These are phyloP conservation scores for Orchesella cincta DNA, from an alignment of 1,140 invertebrate species.

Conservation along the genomic window DNA sequence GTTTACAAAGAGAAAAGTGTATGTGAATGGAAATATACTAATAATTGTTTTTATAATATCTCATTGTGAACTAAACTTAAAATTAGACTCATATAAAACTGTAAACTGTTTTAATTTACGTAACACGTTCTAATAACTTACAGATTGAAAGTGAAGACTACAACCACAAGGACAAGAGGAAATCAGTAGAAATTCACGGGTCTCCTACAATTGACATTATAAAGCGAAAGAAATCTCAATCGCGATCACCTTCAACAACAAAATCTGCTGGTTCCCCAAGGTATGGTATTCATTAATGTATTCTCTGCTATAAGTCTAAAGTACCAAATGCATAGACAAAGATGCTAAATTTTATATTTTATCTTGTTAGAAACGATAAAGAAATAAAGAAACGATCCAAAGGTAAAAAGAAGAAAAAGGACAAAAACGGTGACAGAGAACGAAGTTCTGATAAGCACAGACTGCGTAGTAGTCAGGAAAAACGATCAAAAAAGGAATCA, in stretches of 20 bases:
- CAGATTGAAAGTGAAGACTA: constrained; percentile 22
- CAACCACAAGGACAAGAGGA: constrained; percentile 49
- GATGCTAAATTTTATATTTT: no score
- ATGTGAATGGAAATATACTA: no score
- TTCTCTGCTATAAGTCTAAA: no score
- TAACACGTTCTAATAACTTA: not conserved
- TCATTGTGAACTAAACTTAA: no score
- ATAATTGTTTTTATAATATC: no score
- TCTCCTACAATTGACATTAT: constrained; percentile 36
- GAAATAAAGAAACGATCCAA: constrained; percentile 37
- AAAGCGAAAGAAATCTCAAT: not conserved
- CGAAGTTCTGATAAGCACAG: constrained; percentile 36
- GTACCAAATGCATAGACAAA: no score
- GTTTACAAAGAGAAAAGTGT: constrained; percentile 31
- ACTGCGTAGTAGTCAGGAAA: constrained; percentile 12
- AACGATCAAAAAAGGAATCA: constrained; percentile 14
- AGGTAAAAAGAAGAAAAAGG: constrained; percentile 42
- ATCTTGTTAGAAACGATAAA: not conserved
- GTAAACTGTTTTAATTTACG: no score
- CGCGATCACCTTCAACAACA: constrained; percentile 1
- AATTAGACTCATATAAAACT: no score
- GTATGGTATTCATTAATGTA: no score
- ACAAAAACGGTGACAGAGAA: constrained; percentile 42
- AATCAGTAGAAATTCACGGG: constrained; percentile 42
- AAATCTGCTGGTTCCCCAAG: constrained; percentile 6